A percentile compares a stretch with the other conserved stretches of the same genome.
Evolutionary conservation across 1,140 invertebrate species (phyloP).

Genomic region (Dryas iulia): DNA sequence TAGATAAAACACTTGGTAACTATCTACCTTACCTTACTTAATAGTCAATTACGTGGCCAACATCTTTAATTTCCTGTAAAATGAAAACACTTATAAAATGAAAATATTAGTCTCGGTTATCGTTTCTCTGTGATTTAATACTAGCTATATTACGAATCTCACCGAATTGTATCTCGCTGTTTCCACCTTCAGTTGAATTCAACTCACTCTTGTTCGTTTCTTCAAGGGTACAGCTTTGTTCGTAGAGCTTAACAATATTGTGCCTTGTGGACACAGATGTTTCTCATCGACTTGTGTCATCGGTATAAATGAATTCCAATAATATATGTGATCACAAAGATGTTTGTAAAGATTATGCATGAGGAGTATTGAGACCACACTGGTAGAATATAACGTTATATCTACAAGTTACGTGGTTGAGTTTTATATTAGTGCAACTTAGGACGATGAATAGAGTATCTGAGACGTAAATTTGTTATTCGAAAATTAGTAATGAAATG

Average conservation of each 20-base stretch:
- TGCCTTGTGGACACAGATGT: slow-evolving; percentile 72
- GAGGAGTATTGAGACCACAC: slow-evolving; percentile 67
- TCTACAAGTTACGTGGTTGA: neutral
- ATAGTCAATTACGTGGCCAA: neutral
- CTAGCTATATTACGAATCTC: neutral
- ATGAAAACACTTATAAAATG: neutral
- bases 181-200: neutral
- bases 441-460: no score
- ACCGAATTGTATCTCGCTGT: neutral
- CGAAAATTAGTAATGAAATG: no score
- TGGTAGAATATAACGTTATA: slow-evolving; percentile 33
- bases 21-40: no score
- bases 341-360: slow-evolving; percentile 63
- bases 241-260: slow-evolving; percentile 56
- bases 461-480: no score
- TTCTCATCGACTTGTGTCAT: slow-evolving; percentile 74
- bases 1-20: no score
- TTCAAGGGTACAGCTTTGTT: slow-evolving; percentile 71
- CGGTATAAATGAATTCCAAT: slow-evolving; percentile 72
- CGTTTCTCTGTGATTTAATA: neutral
- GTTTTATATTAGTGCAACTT: no score
- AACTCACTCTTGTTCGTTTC: slow-evolving; percentile 11
- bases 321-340: slow-evolving; percentile 67
- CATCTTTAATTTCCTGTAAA: neutral
- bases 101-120: neutral